These are phyloP conservation scores for Chymomyza fuscimana DNA, from an alignment of 2,888 invertebrate species.

Conservation along the genomic window DNA sequence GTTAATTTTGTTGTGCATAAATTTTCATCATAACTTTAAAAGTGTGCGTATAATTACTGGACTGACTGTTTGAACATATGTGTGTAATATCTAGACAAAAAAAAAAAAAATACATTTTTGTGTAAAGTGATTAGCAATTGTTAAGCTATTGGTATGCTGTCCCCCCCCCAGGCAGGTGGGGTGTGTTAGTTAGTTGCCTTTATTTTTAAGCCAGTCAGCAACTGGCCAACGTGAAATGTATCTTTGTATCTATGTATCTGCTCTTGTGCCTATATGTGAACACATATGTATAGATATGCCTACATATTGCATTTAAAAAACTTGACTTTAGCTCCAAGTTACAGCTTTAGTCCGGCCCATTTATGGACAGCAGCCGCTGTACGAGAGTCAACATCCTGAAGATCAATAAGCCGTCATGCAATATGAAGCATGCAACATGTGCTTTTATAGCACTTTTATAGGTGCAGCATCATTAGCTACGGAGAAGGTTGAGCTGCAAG, in stretches of 20 bases:
- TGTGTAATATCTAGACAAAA: conserved; percentile 12
- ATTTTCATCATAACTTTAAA: no score
- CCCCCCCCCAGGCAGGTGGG: background rate
- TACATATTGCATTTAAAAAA: background rate
- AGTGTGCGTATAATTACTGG: no score
- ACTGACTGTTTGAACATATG: background rate
- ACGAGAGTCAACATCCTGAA: background rate
- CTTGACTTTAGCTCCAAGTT: background rate
- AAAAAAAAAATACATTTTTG: background rate
- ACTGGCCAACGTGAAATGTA: background rate
- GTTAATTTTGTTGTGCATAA: no score
- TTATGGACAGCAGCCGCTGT: background rate
- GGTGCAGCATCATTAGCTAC: background rate
- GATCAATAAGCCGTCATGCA: background rate
- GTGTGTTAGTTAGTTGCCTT: conserved; percentile 1
- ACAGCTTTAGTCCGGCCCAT: background rate
- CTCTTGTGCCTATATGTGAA: background rate
- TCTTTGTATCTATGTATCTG: background rate
- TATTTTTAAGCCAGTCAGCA: background rate
- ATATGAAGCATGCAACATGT: background rate
- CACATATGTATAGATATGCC: no score
- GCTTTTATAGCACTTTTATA: background rate
- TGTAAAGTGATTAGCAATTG: background rate
- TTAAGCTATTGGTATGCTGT: background rate
- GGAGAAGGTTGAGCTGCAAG: background rate